Base-by-base conservation (phyloP, 2,888 invertebrate genomes). In the Sarcophaga subvicina region DNA sequence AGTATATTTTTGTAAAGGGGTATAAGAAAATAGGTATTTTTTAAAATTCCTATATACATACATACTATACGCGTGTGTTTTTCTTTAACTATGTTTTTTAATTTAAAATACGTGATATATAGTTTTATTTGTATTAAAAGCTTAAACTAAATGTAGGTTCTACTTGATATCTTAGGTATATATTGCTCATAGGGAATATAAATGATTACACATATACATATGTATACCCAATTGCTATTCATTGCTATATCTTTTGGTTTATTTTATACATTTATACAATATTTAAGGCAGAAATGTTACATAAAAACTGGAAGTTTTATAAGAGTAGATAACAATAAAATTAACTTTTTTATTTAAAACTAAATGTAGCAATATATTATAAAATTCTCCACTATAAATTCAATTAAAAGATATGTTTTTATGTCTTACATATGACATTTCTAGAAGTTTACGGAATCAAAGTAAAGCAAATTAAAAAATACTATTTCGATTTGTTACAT, bases 241-340 rank as follows among this genome's bases (percentile, higher is more conserved):
- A 47, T 64, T 80, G 76, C 69, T 64, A 45, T 45, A 47, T 47
- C 37, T 67, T 78, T 70, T 54, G 47, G 12, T 70, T 17, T 49
- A 37, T 37, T 69, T 25, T 84, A 77, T 59, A 77, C 70, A 69
- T 80, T 79, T 75, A 76, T 17, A 80, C 82, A 80, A 80, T 78
- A 75, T 69, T 86, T 88, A 88, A 88, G 87, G 88, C 88, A 88
- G 81, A 85, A 85, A 72, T 85, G 78, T 87, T 85, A 80, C 83
- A 64, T 87, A 67, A 59, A 66, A 85, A 80, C 76, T 85, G 88
- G 80, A 83, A 85, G 77, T 73, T 77, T 66, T 69, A 73, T 20
- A 17, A 72, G 75, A 62, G 79, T 17, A 14, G n/a, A 72, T 62
- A n/a, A 81, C 62, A 82, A 82, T 49, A 73, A 63, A 69, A 20